These are phyloP conservation scores for Pristionchus maxplancki DNA, from an alignment of 2,888 invertebrate genomes.

Conservation along the genomic window DNA sequence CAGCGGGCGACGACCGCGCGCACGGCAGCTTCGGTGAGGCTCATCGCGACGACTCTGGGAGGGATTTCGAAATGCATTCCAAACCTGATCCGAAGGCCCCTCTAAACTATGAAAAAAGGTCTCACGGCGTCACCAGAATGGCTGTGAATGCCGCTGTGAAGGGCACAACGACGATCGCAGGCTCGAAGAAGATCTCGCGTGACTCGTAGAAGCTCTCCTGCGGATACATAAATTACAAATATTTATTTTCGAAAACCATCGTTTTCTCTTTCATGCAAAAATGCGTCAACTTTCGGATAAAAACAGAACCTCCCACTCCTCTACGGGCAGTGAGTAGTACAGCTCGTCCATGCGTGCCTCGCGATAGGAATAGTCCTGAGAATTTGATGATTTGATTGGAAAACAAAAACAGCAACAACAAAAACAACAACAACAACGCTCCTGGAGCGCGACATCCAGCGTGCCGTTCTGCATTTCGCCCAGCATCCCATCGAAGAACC, in stretches of 20 bases:
- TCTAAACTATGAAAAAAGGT: no score
- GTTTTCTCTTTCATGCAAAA: no score
- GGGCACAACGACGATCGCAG: not conserved
- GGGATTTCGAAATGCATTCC: no score
- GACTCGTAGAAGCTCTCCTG: conserved; percentile 15
- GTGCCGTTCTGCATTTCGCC: conserved; percentile 44
- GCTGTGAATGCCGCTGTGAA: not conserved
- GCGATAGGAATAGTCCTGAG: conserved; percentile 4
- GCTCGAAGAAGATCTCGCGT: not conserved
- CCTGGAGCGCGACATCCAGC: conserved; percentile 3
- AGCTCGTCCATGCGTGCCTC: not conserved
- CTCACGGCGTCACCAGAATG: not conserved
- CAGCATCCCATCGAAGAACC: conserved; percentile 5
- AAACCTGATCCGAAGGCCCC: no score
- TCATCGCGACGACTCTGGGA: not conserved
- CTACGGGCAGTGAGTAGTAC: conserved; percentile 11
- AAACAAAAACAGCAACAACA: not conserved
- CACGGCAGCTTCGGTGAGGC: not conserved
- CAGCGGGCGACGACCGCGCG: not conserved
- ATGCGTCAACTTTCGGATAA: no score
- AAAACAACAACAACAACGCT: not conserved
- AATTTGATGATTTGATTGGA: not conserved
- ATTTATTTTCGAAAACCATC: no score
- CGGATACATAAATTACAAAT: not conserved
- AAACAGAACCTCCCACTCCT: not conserved